Conservation (phyloP, 2,797 vertebrate species). For the Oreochromis mossambicus region DNA sequence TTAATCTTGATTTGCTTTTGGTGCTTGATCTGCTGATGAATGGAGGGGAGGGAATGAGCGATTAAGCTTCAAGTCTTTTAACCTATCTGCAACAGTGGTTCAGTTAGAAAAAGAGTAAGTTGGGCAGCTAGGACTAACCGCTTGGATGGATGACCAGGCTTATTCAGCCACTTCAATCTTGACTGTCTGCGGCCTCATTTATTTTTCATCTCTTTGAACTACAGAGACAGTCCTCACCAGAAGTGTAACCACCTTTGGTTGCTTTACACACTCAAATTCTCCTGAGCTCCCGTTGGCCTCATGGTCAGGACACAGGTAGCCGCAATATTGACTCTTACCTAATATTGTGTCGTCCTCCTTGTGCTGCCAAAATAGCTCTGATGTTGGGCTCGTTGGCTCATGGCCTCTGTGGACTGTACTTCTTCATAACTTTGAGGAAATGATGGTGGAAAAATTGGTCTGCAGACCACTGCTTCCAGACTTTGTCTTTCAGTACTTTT, state of each 20-base stretch:
- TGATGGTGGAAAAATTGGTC: background rate
- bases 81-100: conserved; percentile 17
- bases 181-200: background rate
- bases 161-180: background rate
- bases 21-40: conserved; percentile 54
- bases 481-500: background rate
- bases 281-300: background rate
- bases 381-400: background rate
- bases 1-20: conserved; percentile 55
- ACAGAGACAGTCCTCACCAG: background rate
- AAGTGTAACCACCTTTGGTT: background rate
- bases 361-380: background rate
- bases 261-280: background rate
- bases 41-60: conserved; percentile 23
- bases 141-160: background rate
- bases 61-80: conserved; percentile 32
- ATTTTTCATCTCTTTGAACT: background rate
- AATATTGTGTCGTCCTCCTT: background rate
- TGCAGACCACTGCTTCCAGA: background rate
- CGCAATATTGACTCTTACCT: background rate
- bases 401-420: background rate
- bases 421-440: background rate
- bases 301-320: background rate
- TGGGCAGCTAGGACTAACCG: background rate
- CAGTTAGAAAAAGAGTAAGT: conserved; percentile 2